phyloP scores from a whole-genome alignment of 2,888 invertebrate genomes.

The Drosophila recens region DNA sequence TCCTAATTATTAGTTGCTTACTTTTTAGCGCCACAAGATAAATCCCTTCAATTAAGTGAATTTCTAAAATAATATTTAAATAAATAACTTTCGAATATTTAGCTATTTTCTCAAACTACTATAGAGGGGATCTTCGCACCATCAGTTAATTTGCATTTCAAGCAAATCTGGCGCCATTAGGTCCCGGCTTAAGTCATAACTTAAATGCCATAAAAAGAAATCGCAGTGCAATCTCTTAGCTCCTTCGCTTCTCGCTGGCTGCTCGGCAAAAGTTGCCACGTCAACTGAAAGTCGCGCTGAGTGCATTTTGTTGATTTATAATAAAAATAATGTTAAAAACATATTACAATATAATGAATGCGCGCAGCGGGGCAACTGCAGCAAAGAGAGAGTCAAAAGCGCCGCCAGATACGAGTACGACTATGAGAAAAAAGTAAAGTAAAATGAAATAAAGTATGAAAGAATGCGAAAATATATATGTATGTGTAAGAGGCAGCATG shows the following conservation, averaged over 20 bases:
- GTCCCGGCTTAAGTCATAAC: constrained; percentile 49
- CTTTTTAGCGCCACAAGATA: not conserved
- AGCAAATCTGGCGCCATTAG: constrained; percentile 28
- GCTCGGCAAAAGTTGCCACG: constrained; percentile 54
- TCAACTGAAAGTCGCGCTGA: constrained; percentile 64
- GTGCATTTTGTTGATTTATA: constrained; percentile 76
- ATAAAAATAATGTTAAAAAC: constrained; percentile 77
- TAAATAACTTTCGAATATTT: not conserved
- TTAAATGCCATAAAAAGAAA: constrained; percentile 52
- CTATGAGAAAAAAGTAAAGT: constrained; percentile 2
- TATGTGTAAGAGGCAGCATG: constrained; percentile 20
- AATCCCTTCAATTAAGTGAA: not conserved
- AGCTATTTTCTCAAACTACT: not conserved
- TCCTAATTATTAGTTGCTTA: not conserved
- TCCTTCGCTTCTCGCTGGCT: constrained; percentile 15
- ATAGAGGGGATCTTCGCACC: not conserved
- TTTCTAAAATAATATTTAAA: too few relatives aligned
- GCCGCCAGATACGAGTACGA: constrained; percentile 43
- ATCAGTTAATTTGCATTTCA: constrained; percentile 20
- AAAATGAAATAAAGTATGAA: constrained; percentile 10
- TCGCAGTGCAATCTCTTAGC: constrained; percentile 46
- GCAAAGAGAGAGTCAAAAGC: constrained; percentile 19
- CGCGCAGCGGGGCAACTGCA: constrained; percentile 38
- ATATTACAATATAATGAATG: constrained; percentile 75
- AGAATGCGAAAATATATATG: not conserved